Percentiles rank a stretch among this genome's conserved stretches.
Conservation (phyloP, 2,113 vertebrate genomes). For the Merops nubicus region DNA sequence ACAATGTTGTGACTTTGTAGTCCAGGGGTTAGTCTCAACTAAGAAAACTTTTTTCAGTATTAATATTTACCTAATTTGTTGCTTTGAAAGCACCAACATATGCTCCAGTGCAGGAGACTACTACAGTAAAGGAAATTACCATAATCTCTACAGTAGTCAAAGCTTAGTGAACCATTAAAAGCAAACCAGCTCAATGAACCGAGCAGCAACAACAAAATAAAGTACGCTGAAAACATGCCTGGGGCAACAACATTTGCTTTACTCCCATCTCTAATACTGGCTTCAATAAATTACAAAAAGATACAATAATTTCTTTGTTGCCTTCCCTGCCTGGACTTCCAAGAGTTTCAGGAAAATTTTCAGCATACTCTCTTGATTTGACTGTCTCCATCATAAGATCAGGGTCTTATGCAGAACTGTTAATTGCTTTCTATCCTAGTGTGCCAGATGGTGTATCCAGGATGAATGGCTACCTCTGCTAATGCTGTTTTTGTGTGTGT, state of each 20-base stretch:
- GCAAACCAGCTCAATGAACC: slow-evolving; percentile 20
- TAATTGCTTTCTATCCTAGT: neutral
- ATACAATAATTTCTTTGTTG: neutral
- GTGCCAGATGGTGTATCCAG: neutral
- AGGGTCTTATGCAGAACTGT: neutral
- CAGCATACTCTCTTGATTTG: neutral
- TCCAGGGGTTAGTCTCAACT: neutral
- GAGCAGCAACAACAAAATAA: neutral
- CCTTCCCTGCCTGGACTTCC: neutral
- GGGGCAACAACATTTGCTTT: neutral
- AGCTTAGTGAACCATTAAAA: slow-evolving; percentile 22
- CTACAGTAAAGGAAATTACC: neutral
- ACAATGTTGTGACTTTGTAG: neutral
- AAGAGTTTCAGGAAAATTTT: neutral
- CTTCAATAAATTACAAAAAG: neutral
- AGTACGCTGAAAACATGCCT: slow-evolving; percentile 35
- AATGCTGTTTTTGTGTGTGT: neutral
- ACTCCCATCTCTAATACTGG: neutral
- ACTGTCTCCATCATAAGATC: neutral
- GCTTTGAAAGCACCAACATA: neutral
- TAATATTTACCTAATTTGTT: neutral
- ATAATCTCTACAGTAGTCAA: neutral
- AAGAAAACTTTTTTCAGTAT: neutral
- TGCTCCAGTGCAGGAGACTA: neutral
- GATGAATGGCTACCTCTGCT: neutral